These are phyloP conservation scores for Archips crataeganus DNA, from an alignment of 2,888 invertebrate genomes.

Conservation along the genomic window DNA sequence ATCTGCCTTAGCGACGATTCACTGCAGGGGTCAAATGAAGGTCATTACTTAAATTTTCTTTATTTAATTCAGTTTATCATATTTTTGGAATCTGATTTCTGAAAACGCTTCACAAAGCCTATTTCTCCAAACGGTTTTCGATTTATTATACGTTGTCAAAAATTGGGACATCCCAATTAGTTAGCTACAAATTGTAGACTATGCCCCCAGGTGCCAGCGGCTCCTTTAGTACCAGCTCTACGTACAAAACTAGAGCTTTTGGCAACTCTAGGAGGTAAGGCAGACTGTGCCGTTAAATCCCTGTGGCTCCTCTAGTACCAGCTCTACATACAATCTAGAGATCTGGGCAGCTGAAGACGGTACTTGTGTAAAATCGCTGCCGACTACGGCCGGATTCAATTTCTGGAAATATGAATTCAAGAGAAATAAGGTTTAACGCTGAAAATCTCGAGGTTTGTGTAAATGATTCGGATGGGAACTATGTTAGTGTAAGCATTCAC, in stretches of 20 bases:
- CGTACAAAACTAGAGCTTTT: background rate
- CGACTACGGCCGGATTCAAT: slow-evolving; percentile 9
- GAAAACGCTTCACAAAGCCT: too few species aligned
- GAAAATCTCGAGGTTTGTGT: background rate
- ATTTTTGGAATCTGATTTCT: too few species aligned
- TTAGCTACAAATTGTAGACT: slow-evolving; percentile 7
- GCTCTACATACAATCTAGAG: background rate
- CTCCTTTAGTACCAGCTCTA: background rate
- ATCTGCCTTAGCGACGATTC: too few species aligned
- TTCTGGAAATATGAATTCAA: slow-evolving; percentile 13
- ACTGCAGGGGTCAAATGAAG: too few species aligned
- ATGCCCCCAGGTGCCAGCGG: background rate
- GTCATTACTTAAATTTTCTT: too few species aligned
- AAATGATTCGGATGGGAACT: background rate
- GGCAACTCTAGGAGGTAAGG: background rate
- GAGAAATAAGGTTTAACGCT: background rate
- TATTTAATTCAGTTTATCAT: too few species aligned
- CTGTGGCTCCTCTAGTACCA: background rate
- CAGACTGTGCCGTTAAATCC: background rate
- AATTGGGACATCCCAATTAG: too few species aligned
- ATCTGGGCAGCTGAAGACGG: background rate
- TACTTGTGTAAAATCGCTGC: slow-evolving; percentile 11
- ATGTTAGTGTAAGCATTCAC: background rate
- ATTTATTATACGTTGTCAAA: too few species aligned
- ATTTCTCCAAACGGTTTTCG: too few species aligned